phyloP scores from a whole-genome alignment of 2,888 invertebrate species.

The Epirrhoe alternata region DNA sequence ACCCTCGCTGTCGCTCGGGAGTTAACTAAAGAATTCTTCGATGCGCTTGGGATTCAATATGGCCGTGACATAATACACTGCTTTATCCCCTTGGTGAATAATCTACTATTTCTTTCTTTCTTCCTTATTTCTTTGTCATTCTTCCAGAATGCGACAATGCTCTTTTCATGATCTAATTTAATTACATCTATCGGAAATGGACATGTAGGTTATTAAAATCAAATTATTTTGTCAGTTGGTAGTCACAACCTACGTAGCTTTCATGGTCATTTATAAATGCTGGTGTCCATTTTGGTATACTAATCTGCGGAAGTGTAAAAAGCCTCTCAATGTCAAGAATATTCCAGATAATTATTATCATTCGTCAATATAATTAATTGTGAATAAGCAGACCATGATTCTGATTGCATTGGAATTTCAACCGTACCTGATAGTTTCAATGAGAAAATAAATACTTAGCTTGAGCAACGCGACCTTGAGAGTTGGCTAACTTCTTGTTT shows the following conservation, averaged over 20 bases:
- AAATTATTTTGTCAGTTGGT: conserved; percentile 6
- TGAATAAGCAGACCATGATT: conserved; percentile 12
- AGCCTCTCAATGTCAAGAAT: conserved; percentile 15
- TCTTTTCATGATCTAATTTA: not conserved
- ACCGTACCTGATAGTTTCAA: conserved; percentile 55
- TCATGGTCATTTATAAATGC: conserved; percentile 21
- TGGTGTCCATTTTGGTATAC: conserved; percentile 11
- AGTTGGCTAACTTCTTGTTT: conserved; percentile 37
- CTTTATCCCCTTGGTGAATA: no score
- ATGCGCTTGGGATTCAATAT: no score
- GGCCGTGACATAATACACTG: no score
- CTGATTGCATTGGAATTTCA: conserved; percentile 39
- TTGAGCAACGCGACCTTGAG: conserved; percentile 65
- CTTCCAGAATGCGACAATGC: no score
- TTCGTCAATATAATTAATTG: conserved; percentile 12
- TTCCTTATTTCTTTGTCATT: not conserved
- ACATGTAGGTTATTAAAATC: not conserved
- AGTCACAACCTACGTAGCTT: not conserved
- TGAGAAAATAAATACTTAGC: conserved; percentile 55
- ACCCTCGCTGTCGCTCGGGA: no score
- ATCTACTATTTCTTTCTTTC: no score
- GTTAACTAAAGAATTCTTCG: no score
- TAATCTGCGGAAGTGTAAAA: conserved; percentile 29
- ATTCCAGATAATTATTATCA: conserved; percentile 5
- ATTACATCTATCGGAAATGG: not conserved